A percentile compares a stretch with the other conserved stretches of the same genome.
These are phyloP conservation scores for Drosophila quinaria DNA, from an alignment of 2,888 invertebrate species.

Conservation along the genomic window DNA sequence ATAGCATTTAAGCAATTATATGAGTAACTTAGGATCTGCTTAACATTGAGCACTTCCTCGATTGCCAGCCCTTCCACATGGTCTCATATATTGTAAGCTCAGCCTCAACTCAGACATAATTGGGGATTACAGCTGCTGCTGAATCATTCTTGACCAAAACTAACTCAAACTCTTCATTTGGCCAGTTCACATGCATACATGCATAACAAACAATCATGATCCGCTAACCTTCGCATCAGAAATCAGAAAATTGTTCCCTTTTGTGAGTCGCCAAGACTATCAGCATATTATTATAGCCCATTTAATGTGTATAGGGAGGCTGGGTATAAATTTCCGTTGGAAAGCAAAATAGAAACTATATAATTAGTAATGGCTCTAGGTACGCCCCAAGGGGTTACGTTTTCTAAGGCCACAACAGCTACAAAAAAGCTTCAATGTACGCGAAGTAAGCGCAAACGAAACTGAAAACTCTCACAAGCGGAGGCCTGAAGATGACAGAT, in stretches of 20 bases:
- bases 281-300: slow-evolving; percentile 51
- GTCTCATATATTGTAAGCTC: slow-evolving; percentile 19
- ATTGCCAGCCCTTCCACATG: slow-evolving; percentile 15
- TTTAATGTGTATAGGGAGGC: slow-evolving; percentile 33
- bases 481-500: slow-evolving; percentile 53
- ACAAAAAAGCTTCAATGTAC: slow-evolving; percentile 35
- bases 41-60: slow-evolving; percentile 40
- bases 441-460: slow-evolving; percentile 54
- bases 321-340: slow-evolving; percentile 58
- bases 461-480: slow-evolving; percentile 62
- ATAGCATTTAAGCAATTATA: not conserved
- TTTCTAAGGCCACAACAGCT: slow-evolving; percentile 42
- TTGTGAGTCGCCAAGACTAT: slow-evolving; percentile 21
- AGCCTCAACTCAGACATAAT: slow-evolving; percentile 28
- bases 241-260: slow-evolving; percentile 22
- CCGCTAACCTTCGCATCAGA: slow-evolving; percentile 38
- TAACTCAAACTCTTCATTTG: slow-evolving; percentile 4
- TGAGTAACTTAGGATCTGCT: slow-evolving; percentile 1
- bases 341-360: slow-evolving; percentile 70
- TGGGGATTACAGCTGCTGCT: slow-evolving; percentile 25
- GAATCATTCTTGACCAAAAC: slow-evolving; percentile 33
- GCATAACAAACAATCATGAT: slow-evolving; percentile 15
- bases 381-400: slow-evolving; percentile 59
- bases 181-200: slow-evolving; percentile 18
- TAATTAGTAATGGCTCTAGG: slow-evolving; percentile 69